phyloP scores from a whole-genome alignment of 2,888 invertebrate genomes.

The Osedax frankpressi region DNA sequence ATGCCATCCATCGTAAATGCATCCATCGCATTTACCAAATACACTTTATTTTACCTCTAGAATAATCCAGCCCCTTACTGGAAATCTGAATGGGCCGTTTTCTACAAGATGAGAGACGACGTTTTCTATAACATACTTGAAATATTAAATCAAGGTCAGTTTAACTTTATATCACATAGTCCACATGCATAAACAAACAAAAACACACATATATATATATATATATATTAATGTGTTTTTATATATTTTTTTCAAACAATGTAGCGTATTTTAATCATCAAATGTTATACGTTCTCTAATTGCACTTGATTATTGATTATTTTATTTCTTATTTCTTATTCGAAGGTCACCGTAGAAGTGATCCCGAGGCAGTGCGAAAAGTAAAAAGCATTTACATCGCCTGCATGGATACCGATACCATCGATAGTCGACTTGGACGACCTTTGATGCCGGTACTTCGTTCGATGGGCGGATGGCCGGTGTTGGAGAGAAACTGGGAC shows the following conservation, averaged over 20 bases:
- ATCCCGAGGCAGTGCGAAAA: not conserved
- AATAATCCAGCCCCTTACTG: not conserved
- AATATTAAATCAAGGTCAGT: not conserved
- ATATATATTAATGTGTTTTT: not conserved
- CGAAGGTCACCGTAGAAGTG: not conserved
- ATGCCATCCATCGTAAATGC: too few species aligned
- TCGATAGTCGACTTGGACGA: not conserved
- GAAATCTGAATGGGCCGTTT: not conserved
- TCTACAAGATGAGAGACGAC: not conserved
- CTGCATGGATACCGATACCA: not conserved
- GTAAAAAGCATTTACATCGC: not conserved
- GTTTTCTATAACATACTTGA: not conserved
- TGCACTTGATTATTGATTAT: too few species aligned
- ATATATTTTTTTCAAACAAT: not conserved
- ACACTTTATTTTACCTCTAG: too few species aligned
- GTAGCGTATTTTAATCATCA: not conserved
- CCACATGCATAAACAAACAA: too few species aligned
- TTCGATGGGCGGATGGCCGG: not conserved
- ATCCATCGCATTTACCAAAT: too few species aligned
- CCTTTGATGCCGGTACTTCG: not conserved
- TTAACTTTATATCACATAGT: too few species aligned
- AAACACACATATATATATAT: not conserved
- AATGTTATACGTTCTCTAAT: too few species aligned
- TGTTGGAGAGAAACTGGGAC: not conserved
- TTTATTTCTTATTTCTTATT: too few species aligned